Base-by-base conservation (phyloP, 2,888 invertebrate species). In the Ornithoptera priamus region DNA sequence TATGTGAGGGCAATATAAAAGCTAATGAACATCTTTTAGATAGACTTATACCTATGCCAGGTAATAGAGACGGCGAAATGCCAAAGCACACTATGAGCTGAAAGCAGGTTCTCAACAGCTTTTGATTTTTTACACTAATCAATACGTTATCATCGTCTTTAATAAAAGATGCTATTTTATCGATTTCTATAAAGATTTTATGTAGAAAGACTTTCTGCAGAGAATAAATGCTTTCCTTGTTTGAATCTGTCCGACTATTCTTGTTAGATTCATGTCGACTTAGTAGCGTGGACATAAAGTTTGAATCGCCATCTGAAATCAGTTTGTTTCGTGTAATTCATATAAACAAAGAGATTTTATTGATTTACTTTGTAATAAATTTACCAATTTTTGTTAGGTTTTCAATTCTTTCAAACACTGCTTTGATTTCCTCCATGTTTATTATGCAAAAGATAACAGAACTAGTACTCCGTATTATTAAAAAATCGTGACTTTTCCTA, bases 121-220 rank as follows among this genome's bases (percentile, higher is more conserved):
- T 95, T 76, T 94, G 94, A 81, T 96, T 94, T 76, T 93, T 94
- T 0, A 96, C 94, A 83, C 95, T 96, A 61, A 97, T 87, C 20
- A 93, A 81, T 75, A 90, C 81, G 22, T 81, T 82, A 17, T 86
- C 78, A 73, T 89, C 83, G 18, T 75, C 80, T 65, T 77, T 80
- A 42, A 93, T 76, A 72, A 80, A 79, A 24, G 76, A 64, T 72
- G 85, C 77, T 81, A 90, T 76, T 72, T 82, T 76, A 80, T 93
- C 85, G 62, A 94, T 85, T 75, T 93, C 83, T 74, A 84, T 78
- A 56, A 92, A 83, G 74, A 92, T 89, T 68, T 89, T 83, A 18
- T 80, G 73, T 53, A 94, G 75, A 78, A 93, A 94, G 66, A 80
- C 81, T 83, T 88, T 90, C 70, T 92, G 78, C 3, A 74, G 57